phyloP scores from a whole-genome alignment of 2,113 vertebrate species.

The rat (Rattus norvegicus) region DNA sequence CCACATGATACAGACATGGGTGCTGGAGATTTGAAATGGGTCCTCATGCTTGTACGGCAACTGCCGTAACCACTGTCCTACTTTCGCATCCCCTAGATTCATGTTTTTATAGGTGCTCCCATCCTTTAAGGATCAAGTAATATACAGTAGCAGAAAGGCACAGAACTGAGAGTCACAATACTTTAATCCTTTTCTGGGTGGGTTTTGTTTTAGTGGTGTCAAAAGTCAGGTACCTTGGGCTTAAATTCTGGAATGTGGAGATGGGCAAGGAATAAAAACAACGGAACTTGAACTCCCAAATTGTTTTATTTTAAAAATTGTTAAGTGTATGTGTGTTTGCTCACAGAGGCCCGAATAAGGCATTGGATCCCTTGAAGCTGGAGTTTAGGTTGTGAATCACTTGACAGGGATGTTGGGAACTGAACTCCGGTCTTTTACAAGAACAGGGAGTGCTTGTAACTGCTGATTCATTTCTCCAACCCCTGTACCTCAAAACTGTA shows the following conservation, averaged over 20 bases:
- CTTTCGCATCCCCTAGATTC: not conserved
- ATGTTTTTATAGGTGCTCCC: not conserved
- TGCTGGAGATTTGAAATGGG: not conserved
- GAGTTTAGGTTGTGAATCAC: not conserved
- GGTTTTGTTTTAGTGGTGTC: not conserved
- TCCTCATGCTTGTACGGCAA: not conserved
- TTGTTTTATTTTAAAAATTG: not conserved
- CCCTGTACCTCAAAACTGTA: not conserved
- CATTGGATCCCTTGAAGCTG: not conserved
- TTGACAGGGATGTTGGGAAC: not conserved
- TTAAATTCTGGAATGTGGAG: not conserved
- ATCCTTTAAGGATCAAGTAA: not conserved
- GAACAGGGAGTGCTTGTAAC: not conserved
- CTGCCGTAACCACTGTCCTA: not conserved
- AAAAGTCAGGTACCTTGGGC: not conserved
- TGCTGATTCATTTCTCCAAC: not conserved
- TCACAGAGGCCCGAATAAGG: not conserved
- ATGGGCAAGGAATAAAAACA: not conserved
- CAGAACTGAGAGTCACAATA: not conserved
- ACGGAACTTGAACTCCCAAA: not conserved
- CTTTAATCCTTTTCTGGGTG: not conserved
- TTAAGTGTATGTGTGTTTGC: not conserved
- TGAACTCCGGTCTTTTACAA: not conserved
- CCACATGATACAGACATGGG: not conserved
- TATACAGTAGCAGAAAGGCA: not conserved